These are phyloP conservation scores for Anastrepha ludens DNA, from an alignment of 1,140 invertebrate species.

Conservation along the genomic window DNA sequence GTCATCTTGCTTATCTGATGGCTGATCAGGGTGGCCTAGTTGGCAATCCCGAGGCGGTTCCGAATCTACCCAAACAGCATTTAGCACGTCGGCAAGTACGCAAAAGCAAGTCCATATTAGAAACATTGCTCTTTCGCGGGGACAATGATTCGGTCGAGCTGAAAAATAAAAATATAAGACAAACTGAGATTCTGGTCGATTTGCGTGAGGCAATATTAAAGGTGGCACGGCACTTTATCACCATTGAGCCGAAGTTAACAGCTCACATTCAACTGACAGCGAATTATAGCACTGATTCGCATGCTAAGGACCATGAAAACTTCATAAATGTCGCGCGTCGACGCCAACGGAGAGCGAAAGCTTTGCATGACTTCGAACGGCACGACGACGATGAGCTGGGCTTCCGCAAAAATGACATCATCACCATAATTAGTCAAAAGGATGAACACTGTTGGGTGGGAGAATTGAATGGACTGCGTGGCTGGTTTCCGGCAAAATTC, in stretches of 20 bases:
- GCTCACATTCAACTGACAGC: conserved; percentile 87
- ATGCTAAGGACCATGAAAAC: conserved; percentile 93
- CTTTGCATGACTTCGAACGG: conserved; percentile 91
- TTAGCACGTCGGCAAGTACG: conserved; percentile 89
- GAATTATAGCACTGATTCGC: conserved; percentile 97
- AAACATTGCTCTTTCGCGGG: conserved; percentile 89
- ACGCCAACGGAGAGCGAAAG: conserved; percentile 93
- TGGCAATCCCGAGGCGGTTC: conserved; percentile 89
- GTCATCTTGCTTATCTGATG: conserved; percentile 97
- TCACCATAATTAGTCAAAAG: conserved; percentile 97
- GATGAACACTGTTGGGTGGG: conserved; percentile 99
- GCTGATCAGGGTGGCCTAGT: conserved; percentile 95
- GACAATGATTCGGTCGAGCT: conserved; percentile 85
- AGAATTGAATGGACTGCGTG: conserved; percentile 96
- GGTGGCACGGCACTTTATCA: conserved; percentile 74
- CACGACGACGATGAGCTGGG: conserved; percentile 99
- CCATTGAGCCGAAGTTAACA: conserved; percentile 72
- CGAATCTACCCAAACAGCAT: conserved; percentile 94
- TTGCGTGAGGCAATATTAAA: conserved; percentile 95
- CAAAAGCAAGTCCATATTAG: conserved; percentile 92
- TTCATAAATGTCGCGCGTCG: conserved; percentile 93
- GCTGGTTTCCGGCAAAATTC: conserved; percentile 99
- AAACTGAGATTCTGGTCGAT: conserved; percentile 95
- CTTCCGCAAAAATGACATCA: conserved; percentile 98
- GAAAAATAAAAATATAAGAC: conserved; percentile 97